Conservation (phyloP, 2,888 invertebrate species). For the Patella depressa region DNA sequence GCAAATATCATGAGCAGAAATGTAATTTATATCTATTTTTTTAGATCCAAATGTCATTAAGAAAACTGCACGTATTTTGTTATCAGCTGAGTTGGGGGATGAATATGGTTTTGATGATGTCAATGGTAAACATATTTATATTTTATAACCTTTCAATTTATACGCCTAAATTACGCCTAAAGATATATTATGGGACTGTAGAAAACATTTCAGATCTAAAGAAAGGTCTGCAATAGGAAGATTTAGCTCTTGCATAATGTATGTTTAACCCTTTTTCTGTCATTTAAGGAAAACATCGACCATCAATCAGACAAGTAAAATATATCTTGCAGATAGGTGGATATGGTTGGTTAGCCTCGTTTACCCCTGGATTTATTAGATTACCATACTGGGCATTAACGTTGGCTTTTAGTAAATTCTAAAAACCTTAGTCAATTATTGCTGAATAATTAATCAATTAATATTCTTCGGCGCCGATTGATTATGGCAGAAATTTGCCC, state of each 20-base stretch:
- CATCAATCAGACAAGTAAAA: background rate
- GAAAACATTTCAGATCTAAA: too few relatives aligned
- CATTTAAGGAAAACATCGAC: background rate
- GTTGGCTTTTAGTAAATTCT: background rate
- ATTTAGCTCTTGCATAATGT: too few relatives aligned
- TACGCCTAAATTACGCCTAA: too few relatives aligned
- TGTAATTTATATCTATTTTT: background rate
- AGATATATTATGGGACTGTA: too few relatives aligned
- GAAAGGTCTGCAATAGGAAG: too few relatives aligned
- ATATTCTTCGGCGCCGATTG: too few relatives aligned
- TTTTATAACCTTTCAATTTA: too few relatives aligned
- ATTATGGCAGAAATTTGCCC: too few relatives aligned
- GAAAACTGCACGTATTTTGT: constrained; percentile 67
- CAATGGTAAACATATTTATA: constrained; percentile 54
- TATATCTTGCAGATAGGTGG: background rate
- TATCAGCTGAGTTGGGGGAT: constrained; percentile 67
- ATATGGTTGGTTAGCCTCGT: background rate
- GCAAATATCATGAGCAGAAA: too few relatives aligned
- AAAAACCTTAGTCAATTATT: too few relatives aligned
- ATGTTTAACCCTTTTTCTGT: background rate
- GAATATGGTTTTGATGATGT: constrained; percentile 70
- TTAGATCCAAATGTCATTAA: constrained; percentile 64
- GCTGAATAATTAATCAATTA: too few relatives aligned
- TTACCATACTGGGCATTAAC: background rate
- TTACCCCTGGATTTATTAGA: background rate